Percentiles rank a stretch among this genome's conserved stretches.
phyloP scores from a whole-genome alignment of 2,113 vertebrate species.

The Pitta sordida region DNA sequence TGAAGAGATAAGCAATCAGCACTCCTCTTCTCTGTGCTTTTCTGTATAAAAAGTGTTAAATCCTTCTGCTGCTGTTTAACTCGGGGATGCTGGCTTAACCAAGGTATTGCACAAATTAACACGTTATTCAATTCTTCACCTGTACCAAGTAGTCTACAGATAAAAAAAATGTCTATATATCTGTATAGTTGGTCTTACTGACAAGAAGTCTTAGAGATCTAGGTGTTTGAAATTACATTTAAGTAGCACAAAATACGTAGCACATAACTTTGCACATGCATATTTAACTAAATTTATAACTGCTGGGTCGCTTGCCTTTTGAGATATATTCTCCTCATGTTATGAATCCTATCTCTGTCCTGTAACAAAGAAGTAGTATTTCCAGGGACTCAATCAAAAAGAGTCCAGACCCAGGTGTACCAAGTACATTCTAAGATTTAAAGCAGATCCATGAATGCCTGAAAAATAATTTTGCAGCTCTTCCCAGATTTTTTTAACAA shows the following conservation, averaged over 20 bases:
- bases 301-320: not conserved
- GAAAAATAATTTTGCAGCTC: not conserved
- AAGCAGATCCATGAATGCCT: not conserved
- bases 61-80: not conserved
- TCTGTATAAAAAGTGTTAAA: not conserved
- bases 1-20: not conserved
- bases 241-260: not conserved
- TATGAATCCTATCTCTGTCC: not conserved
- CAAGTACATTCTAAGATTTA: not conserved
- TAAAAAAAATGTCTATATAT: not conserved
- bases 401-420: not conserved
- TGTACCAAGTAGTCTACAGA: not conserved
- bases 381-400: not conserved
- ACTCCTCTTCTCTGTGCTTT: not conserved
- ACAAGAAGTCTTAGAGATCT: not conserved
- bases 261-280: not conserved
- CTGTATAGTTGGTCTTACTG: not conserved
- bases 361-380: not conserved
- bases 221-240: not conserved
- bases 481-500: not conserved
- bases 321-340: not conserved
- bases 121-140: not conserved
- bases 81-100: not conserved
- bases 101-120: not conserved
- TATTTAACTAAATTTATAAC: not conserved